Base-by-base conservation (phyloP, 2,113 vertebrate genomes). In the Leiothrix lutea region DNA sequence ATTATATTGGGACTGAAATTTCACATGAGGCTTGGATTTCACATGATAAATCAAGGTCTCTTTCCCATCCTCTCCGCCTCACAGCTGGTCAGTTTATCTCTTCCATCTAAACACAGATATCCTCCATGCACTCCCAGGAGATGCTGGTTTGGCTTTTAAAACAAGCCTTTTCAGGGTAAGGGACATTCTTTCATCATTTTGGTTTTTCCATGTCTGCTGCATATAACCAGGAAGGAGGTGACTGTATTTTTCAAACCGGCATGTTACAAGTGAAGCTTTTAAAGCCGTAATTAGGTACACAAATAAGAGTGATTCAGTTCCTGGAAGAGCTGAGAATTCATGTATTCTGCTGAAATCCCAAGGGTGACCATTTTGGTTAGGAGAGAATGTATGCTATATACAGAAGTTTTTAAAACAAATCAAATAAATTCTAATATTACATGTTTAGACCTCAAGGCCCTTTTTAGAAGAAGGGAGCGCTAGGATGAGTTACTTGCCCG, bases 91-190 rank as follows among this genome's bases (percentile, higher is more conserved):
- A 48, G 58, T 71, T 79, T 40, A 47, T 47, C 33, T 79, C 42
- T 71, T 3, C 1, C 28, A 64, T 65, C 45, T 69, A 45, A 86
- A 79, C 44, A 71, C 15, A 82, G n/a, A 23, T 51, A 67, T 36
- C 40, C 9, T 72, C 29, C 50, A 22, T 26, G 21, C 0, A 0
- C 26, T 90, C 29, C n/a, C 2, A 2, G 16, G 29, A 53, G 38
- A 47, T 1, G 1, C 35, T 84, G 24, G 40, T 91, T 72, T 38
- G 23, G 38, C 29, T 90, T 71, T 42, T 51, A 33, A 80, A 82
- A 44, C 9, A 61, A 83, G 25, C 8, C 72, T 12, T 67, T 72
- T 72, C 45, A 42, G n/a, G 12, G 45, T 54, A 65, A 75, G 21
- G 18, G 45, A 54, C 25, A 14, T 23, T 79, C 12, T 44, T 11